Evolutionary conservation across 2,113 vertebrate genomes (phyloP).

Genomic region (Eurypyga helias): DNA sequence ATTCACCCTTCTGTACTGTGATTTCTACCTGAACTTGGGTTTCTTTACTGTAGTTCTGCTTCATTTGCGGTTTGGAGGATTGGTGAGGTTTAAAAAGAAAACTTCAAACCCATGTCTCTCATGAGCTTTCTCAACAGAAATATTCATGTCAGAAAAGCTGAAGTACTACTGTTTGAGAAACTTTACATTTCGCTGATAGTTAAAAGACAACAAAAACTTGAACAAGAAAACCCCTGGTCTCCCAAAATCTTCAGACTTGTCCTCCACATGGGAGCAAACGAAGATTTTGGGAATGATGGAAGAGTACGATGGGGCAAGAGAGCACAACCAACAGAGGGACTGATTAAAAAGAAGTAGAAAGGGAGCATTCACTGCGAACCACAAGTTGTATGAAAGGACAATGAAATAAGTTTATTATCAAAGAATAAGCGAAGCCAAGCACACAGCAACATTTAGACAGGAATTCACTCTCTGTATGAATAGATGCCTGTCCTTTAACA

Average conservation of each 20-base stretch:
- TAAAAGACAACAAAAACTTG: background rate
- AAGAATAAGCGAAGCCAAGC: background rate
- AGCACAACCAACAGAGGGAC: background rate
- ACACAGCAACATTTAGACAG: constrained; percentile 28
- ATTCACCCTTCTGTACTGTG: background rate
- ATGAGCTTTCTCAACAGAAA: background rate
- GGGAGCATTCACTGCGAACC: background rate
- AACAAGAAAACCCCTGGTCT: background rate
- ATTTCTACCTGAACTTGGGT: background rate
- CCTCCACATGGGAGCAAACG: background rate
- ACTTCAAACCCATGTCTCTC: too few species aligned
- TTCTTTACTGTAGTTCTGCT: background rate
- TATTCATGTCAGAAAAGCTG: background rate
- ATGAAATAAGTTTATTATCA: background rate
- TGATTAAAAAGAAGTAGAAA: background rate
- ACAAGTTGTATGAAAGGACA: background rate
- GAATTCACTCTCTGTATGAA: background rate
- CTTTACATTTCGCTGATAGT: background rate
- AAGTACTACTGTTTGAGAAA: background rate
- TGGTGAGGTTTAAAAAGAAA: too few species aligned
- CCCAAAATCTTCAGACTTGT: background rate
- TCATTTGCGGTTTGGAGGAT: background rate
- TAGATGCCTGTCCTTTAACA: background rate
- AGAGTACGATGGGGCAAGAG: background rate
- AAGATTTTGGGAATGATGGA: background rate